A percentile compares a stretch with the other conserved stretches of the same genome.
These are phyloP conservation scores for Acanthurus tractus DNA, from an alignment of 2,797 vertebrate genomes.

Conservation along the genomic window DNA sequence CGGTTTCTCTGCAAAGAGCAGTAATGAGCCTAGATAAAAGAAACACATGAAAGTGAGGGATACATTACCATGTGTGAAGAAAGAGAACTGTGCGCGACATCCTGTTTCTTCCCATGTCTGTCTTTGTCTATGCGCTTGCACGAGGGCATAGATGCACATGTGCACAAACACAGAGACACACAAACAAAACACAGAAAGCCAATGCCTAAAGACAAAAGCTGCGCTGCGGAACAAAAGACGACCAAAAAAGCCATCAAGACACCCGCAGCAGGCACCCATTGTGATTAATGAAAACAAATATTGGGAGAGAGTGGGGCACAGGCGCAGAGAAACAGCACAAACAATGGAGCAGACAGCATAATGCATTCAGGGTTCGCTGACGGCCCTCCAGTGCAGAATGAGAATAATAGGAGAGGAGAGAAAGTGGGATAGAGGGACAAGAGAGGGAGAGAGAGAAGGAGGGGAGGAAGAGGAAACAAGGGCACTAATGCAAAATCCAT, in stretches of 20 bases:
- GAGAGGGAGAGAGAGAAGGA: conserved; percentile 51
- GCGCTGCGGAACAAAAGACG: conserved; percentile 79
- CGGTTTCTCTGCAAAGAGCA: conserved; percentile 35
- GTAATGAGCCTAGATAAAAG: conserved; percentile 63
- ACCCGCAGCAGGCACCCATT: conserved; percentile 90
- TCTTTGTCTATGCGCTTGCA: conserved; percentile 23
- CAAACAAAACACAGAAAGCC: conserved; percentile 70
- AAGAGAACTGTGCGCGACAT: conserved; percentile 13
- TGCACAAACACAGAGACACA: conserved; percentile 55
- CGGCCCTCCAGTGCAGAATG: conserved; percentile 80
- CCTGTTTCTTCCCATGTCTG: conserved; percentile 35
- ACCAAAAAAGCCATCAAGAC: conserved; percentile 88
- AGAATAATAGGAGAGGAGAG: conserved; percentile 80
- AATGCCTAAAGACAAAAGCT: conserved; percentile 80
- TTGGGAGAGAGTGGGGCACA: conserved; percentile 83
- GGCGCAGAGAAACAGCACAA: conserved; percentile 79
- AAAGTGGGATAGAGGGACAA: conserved; percentile 60
- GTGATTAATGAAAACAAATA: conserved; percentile 95
- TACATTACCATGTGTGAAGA: conserved; percentile 43
- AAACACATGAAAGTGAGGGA: conserved; percentile 55
- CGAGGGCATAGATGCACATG: conserved; percentile 35
- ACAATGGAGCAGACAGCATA: conserved; percentile 82
- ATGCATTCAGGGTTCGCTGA: conserved; percentile 81
- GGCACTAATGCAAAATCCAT: conserved; percentile 77
- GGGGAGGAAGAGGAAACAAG: conserved; percentile 68